Evolutionary conservation across 2,888 invertebrate genomes (phyloP), one percentile per base, ranked within the genome.

Genomic region (Drosophila fulvimacula): DNA sequence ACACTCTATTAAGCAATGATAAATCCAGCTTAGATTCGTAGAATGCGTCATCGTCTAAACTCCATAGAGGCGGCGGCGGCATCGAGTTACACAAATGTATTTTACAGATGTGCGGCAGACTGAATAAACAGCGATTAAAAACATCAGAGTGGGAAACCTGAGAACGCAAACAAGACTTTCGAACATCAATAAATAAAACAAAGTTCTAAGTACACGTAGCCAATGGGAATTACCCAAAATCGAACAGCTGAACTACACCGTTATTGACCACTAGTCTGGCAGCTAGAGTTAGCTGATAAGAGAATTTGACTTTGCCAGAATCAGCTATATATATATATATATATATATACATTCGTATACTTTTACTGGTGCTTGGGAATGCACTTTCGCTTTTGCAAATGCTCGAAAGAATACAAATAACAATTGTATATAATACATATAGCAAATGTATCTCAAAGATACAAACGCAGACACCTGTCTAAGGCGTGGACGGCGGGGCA

Each of bases 301-400:
- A 44, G 19, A 15, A 27, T 21, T 34, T 17, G 0, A 19, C 19
- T 34, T 42, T 48, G 41, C 15, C 19, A 24, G 17, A 41, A 15
- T 13, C 11, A 30, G 32, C 32, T 44, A 44, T 30, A 30, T 10
- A 11, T 42, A 10, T 19, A 48, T 42, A 21, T 24, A 42, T 42
- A 13, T 42, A 44, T 0, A 15, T 44, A 44, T 15, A 32, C 1
- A 21, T 10, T 30, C 3, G 27, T 53, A n/a, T 27, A 44, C 17
- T 56, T 21, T 17, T 49, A 61, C 41, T 32, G 7, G 9, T 51
- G 32, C 34, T 21, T 34, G 30, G 61, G 67, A 67, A 36, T 72
- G 78, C 81, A 86, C 84, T 86, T 82, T 82, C 87, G 73, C 65
- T 86, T 82, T 80, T 73, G 30, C 32, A 51, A 21, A 41, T 62